Evolutionary conservation across 2,113 vertebrate species (phyloP).

Genomic region (Seriola rivoliana): DNA sequence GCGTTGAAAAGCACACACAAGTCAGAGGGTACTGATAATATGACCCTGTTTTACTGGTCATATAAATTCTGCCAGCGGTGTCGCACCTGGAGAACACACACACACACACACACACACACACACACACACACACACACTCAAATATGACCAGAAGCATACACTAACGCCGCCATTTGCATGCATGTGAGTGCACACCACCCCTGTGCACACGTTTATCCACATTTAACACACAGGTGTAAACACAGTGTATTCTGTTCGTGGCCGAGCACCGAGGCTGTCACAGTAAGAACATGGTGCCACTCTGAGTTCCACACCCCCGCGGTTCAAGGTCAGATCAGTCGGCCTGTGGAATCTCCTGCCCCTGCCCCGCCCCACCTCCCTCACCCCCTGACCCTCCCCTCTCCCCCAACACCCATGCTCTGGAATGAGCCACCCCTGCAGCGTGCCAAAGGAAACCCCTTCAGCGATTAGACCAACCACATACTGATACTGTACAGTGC

Average conservation of each 20-base stretch:
- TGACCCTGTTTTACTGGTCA: conserved; percentile 69
- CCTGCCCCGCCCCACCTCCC: conserved; percentile 24
- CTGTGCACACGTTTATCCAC: neutral
- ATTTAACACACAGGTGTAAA: conserved; percentile 22
- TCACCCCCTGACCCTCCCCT: conserved; percentile 25
- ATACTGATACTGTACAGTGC: conserved; percentile 33
- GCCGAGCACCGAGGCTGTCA: neutral
- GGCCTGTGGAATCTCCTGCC: conserved; percentile 51
- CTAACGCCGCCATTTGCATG: conserved; percentile 9
- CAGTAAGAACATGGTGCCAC: conserved; percentile 26
- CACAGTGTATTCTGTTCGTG: neutral
- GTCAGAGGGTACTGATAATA: conserved; percentile 70
- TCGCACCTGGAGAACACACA: conserved; percentile 66
- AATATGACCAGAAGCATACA: conserved; percentile 20
- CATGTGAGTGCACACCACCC: neutral
- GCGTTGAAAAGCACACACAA: conserved; percentile 52
- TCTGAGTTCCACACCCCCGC: conserved; percentile 17
- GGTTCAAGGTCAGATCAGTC: conserved; percentile 68
- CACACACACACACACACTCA: conserved; percentile 15
- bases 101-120: conserved; percentile 27
- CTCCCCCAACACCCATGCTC: conserved; percentile 29
- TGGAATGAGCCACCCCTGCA: conserved; percentile 56
- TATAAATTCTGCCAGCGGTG: conserved; percentile 56
- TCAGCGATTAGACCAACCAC: conserved; percentile 17
- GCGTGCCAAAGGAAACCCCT: conserved; percentile 59